Percentiles rank a stretch among this genome's conserved stretches.
phyloP scores from a whole-genome alignment of 2,888 invertebrate genomes.

The Caprella mutica region DNA sequence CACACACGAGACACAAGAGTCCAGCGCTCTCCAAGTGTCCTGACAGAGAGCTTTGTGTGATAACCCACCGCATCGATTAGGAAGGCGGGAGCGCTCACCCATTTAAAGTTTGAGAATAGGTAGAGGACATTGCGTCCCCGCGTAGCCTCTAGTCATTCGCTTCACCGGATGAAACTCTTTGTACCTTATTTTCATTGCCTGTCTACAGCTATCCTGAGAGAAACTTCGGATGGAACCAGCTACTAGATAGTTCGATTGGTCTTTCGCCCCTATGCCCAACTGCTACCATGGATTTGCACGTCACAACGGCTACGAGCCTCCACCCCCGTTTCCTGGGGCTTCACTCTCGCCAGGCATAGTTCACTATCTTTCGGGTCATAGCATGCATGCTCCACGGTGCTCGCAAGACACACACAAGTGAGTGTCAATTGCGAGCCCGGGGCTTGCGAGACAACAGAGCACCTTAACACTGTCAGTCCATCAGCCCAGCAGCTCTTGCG shows the following conservation, averaged over 20 bases:
- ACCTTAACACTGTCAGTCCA: too few species aligned
- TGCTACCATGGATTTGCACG: constrained; percentile 68
- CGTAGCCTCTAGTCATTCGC: constrained; percentile 63
- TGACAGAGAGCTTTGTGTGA: constrained; percentile 36
- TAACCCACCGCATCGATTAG: constrained; percentile 6
- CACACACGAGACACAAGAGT: too few species aligned
- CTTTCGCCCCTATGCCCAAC: constrained; percentile 57
- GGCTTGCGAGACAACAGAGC: too few species aligned
- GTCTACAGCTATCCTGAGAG: constrained; percentile 3
- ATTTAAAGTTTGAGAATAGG: constrained; percentile 69
- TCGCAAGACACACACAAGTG: too few species aligned
- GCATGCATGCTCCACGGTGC: constrained; percentile 50
- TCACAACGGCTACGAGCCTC: constrained; percentile 62
- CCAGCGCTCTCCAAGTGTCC: too few species aligned
- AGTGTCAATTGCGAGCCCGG: too few species aligned
- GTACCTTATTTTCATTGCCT: too few species aligned
- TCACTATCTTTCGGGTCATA: constrained; percentile 64
- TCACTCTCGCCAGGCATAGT: constrained; percentile 59
- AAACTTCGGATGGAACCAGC: constrained; percentile 52
- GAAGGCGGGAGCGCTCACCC: constrained; percentile 49
- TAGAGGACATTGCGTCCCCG: constrained; percentile 57
- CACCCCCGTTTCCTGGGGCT: constrained; percentile 58
- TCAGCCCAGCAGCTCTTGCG: too few species aligned
- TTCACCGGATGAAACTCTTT: constrained; percentile 60
- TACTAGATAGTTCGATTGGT: constrained; percentile 65